phyloP scores from a whole-genome alignment of 2,113 vertebrate species.

The Perognathus longimembris region DNA sequence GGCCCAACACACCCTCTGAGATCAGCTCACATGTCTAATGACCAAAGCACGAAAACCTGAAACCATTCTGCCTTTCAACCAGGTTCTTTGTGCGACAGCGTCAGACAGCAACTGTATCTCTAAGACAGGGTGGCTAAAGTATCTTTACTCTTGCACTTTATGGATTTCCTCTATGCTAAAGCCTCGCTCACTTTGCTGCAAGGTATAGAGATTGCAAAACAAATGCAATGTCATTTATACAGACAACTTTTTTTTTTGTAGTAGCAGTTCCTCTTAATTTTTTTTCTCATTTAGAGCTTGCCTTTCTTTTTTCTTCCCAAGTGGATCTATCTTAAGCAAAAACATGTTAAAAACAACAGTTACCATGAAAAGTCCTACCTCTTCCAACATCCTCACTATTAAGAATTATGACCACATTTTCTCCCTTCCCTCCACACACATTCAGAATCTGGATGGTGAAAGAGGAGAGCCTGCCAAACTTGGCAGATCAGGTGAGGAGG shows the following conservation, averaged over 20 bases:
- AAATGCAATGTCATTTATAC: not conserved
- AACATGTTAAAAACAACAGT: not conserved
- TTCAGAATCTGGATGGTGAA: slow-evolving; percentile 68
- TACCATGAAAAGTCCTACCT: not conserved
- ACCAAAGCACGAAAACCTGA: slow-evolving; percentile 76
- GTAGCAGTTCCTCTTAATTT: not conserved
- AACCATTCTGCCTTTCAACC: slow-evolving; percentile 74
- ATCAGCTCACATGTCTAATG: slow-evolving; percentile 79
- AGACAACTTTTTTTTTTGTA: not conserved
- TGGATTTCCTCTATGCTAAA: slow-evolving; percentile 31
- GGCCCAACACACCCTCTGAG: slow-evolving; percentile 71
- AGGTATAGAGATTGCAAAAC: slow-evolving; percentile 40
- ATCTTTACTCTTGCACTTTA: slow-evolving; percentile 1
- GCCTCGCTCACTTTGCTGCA: slow-evolving; percentile 8
- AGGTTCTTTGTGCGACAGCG: slow-evolving; percentile 69
- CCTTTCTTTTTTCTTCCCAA: not conserved
- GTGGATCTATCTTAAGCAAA: slow-evolving; percentile 12
- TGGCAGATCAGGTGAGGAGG: slow-evolving; percentile 85
- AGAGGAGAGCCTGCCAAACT: slow-evolving; percentile 32
- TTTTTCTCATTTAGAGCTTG: not conserved
- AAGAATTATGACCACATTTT: slow-evolving; percentile 55
- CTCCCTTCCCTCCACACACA: slow-evolving; percentile 32
- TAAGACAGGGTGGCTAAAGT: slow-evolving; percentile 57
- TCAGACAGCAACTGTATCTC: slow-evolving; percentile 79
- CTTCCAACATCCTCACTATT: slow-evolving; percentile 70